Evolutionary conservation across 1,140 invertebrate species (phyloP).

Genomic region (Macrosteles quadrilineatus): DNA sequence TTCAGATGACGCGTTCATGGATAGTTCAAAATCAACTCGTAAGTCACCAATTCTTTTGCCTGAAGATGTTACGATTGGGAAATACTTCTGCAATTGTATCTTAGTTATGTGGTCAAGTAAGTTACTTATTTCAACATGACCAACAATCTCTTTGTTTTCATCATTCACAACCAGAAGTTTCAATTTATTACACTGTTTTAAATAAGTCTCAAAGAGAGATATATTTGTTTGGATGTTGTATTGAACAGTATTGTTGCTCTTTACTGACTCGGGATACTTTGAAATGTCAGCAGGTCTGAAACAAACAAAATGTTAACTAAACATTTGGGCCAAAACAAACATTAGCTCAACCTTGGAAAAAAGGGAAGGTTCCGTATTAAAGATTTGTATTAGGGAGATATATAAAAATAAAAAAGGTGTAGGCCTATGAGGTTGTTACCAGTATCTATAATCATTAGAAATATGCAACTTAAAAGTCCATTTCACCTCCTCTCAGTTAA

Average conservation of each 20-base stretch:
- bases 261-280: not conserved
- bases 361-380: too few species aligned
- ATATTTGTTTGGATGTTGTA: constrained; percentile 18
- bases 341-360: too few species aligned
- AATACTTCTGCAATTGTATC: constrained; percentile 12
- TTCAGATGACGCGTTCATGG: not conserved
- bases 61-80: constrained; percentile 13
- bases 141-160: constrained; percentile 10
- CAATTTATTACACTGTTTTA: constrained; percentile 13
- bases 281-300: constrained; percentile 11
- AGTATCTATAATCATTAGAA: too few species aligned
- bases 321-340: too few species aligned
- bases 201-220: constrained; percentile 14
- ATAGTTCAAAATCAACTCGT: constrained; percentile 7
- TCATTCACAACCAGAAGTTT: constrained; percentile 7
- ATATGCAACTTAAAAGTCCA: too few species aligned
- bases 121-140: not conserved
- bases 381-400: too few species aligned
- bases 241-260: too few species aligned
- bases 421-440: too few species aligned
- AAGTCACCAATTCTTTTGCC: constrained; percentile 11
- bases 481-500: too few species aligned
- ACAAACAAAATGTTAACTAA: not conserved
- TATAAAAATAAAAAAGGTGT: too few species aligned
- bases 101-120: constrained; percentile 9